Evolutionary conservation across 2,888 invertebrate species (phyloP).

Genomic region (Eudemis profundana): DNA sequence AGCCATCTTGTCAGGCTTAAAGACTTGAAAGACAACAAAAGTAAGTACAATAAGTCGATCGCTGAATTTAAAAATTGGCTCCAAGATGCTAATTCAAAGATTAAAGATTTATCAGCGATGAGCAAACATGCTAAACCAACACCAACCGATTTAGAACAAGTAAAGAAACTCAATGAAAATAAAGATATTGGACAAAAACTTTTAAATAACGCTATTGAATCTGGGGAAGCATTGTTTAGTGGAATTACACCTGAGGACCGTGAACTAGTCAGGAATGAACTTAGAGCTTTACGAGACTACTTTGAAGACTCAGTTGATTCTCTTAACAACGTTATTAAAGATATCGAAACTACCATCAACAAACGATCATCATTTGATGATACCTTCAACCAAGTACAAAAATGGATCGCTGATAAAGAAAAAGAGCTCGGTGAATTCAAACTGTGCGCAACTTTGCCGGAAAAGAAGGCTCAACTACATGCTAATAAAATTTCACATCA

Average conservation of each 20-base stretch:
- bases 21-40: constrained; percentile 89
- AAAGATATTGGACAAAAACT: constrained; percentile 92
- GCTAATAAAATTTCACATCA: constrained; percentile 92
- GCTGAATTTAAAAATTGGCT: constrained; percentile 92
- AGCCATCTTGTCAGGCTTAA: constrained; percentile 90
- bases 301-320: constrained; percentile 94
- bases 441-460: constrained; percentile 91
- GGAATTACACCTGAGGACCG: constrained; percentile 95
- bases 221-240: constrained; percentile 95
- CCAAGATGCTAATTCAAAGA: constrained; percentile 89
- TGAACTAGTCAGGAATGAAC: constrained; percentile 92
- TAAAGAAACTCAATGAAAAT: constrained; percentile 89
- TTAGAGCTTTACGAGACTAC: constrained; percentile 91
- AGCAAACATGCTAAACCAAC: constrained; percentile 91
- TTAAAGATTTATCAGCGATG: constrained; percentile 89
- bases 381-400: constrained; percentile 93
- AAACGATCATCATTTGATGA: constrained; percentile 97
- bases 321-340: constrained; percentile 93
- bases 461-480: constrained; percentile 95
- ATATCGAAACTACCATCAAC: constrained; percentile 94
- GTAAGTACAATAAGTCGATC: constrained; percentile 87
- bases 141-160: constrained; percentile 90
- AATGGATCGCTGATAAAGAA: constrained; percentile 93
- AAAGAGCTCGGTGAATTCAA: constrained; percentile 90
- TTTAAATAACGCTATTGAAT: constrained; percentile 92